Base-by-base conservation (phyloP, 2,888 invertebrate species). In the Hyppa rectilinea region DNA sequence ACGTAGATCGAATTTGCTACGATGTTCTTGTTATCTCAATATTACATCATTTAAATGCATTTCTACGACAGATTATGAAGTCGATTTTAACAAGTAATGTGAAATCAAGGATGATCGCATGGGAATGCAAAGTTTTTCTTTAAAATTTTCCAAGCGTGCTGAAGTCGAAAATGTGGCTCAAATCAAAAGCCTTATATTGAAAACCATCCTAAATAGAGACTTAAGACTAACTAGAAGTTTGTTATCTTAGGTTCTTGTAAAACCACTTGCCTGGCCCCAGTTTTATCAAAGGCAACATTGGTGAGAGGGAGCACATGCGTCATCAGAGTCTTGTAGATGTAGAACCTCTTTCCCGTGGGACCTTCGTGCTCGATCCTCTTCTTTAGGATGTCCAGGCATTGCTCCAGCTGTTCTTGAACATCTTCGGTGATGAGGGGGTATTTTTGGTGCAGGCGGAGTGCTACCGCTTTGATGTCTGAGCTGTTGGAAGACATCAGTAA, bases 221-320 rank as follows among this genome's bases (percentile, higher is more conserved):
- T 23, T 26, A 45, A 36, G 36, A n/a, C n/a, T n/a, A n/a, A n/a
- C n/a, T n/a, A n/a, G n/a, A n/a, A n/a, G n/a, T n/a, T n/a, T n/a
- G n/a, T n/a, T n/a, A n/a, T n/a, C n/a, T n/a, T n/a, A n/a, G n/a
- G 10, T 45, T 10, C 14, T 36, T 45, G 10, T 0, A 23, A 71
- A 49, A 14, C 9, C 2, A 34, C 71, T 77, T 90, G 97, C 97
- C 95, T 96, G 80, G 96, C 96, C 17, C 97, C 97, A 85, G 94
- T 94, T 89, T 97, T 97, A 91, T 97, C 97, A 85, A 98, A 97
- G 49, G 97, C 97, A 34, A 97, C 97, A 86, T 97, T 97, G 7
- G 98, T 98, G 45, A 98, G 92, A 2, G 98, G 98, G 78, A 97
- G 92, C 23, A 97, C 96, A 88, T 98, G 98, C 0, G 97, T 96